Base-by-base conservation (phyloP, 2,113 vertebrate genomes). In the Anthoscopus minutus region DNA sequence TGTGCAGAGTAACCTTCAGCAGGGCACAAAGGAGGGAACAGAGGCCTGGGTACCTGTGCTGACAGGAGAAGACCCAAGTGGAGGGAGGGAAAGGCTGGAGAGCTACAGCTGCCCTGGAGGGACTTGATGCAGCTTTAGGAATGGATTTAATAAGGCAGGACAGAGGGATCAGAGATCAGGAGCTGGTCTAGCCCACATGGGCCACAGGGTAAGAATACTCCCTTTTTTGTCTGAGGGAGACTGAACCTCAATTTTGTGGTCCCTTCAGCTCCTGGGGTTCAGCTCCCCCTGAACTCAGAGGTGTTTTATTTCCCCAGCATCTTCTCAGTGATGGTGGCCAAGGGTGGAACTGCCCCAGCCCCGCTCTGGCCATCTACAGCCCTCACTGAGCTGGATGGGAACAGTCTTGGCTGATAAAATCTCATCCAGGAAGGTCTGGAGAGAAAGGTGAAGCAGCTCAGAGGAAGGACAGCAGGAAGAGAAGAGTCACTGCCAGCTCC, bases 391-490 rank as follows among this genome's bases (percentile, higher is more conserved):
- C 4, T 40, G 57, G 27, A 21, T 7, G 37, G 6, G 83, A 69
- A 7, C 10, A 8, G 4, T 6, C 44, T 4, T 37, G 56, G 76
- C 70, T 60, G 73, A 13, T 27, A 48, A 47, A 42, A 21, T 53
- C 70, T 57, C 6, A 2, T 12, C 6, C 57, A 40, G 58, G 35
- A 40, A 66, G 47, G 44, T 5, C 21, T 5, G 24, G 51, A 64
- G 30, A 24, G 27, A 60, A 79, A 91, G 64, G 64, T 69, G 83
- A 84, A 48, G 64, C 1, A 44, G 66, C 79, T 85, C 23, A 16
- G 44, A 81, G 72, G 71, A 86, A 81, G 86, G 94, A 58, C 57
- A 79, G 86, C 35, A 47, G 86, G 69, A 48, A 92, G 80, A 23
- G 54, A n/a, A 45, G 53, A 84, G 66, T 86, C 86, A 60, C 5